phyloP scores from a whole-genome alignment of 2,797 vertebrate genomes.

The Chaunax sp. region DNA sequence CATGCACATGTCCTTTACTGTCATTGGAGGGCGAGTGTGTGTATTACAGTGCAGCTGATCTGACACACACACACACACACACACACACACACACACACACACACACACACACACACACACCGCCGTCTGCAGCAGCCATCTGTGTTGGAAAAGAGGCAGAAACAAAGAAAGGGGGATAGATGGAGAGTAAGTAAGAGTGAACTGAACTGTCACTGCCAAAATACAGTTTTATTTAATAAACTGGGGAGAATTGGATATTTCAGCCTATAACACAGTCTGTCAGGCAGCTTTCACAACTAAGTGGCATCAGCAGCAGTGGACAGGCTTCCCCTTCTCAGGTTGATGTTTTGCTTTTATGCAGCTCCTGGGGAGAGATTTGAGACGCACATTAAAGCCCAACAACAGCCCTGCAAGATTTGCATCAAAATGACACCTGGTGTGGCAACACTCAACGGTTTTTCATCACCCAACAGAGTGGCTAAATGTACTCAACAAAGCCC shows the following conservation, averaged over 20 bases:
- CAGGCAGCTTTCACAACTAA: slow-evolving; percentile 21
- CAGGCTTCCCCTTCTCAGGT: slow-evolving; percentile 7
- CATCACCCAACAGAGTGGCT: background rate
- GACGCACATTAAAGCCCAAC: background rate
- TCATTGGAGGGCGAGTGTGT: background rate
- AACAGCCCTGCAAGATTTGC: background rate
- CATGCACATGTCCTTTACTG: background rate
- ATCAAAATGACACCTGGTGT: background rate
- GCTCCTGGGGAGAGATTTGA: slow-evolving; percentile 6
- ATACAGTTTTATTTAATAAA: slow-evolving; percentile 43
- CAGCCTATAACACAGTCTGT: slow-evolving; percentile 13
- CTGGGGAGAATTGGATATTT: slow-evolving; percentile 37
- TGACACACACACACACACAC: slow-evolving; percentile 7
- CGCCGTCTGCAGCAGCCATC: slow-evolving; percentile 54
- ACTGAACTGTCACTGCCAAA: slow-evolving; percentile 33
- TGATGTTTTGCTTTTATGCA: background rate
- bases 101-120: background rate
- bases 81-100: background rate
- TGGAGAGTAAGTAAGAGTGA: slow-evolving; percentile 25
- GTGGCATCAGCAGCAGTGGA: slow-evolving; percentile 8
- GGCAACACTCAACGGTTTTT: too few relatives aligned
- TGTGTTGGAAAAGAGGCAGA: slow-evolving; percentile 33
- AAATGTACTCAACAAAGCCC: background rate
- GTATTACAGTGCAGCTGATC: slow-evolving; percentile 3
- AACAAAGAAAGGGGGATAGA: slow-evolving; percentile 13